Evolutionary conservation across 1,140 invertebrate genomes (phyloP), one percentile per base, ranked within the genome.

Genomic region (Drosophila repletoides): DNA sequence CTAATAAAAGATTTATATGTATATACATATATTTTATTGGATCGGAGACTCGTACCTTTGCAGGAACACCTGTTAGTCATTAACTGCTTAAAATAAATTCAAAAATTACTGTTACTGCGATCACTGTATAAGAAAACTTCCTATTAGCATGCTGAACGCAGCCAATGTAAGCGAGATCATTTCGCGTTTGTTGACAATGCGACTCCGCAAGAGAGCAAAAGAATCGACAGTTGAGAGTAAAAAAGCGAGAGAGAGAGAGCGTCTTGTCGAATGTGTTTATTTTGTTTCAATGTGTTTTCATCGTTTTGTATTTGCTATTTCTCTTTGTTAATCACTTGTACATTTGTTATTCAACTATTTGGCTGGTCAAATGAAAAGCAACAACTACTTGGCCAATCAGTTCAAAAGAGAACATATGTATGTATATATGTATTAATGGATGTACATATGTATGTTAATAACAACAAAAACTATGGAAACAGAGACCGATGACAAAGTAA

Each of bases 161-260:
- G 29, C 45, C 51, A 61, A 59, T 70, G 65, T 70, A 70, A 80
- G 61, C 66, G 61, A 34, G 71, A 76, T 76, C 74, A 41, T 36
- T 71, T 76, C 45, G 72, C 60, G 60, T 73, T 58, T 72, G 75
- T 72, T 75, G 74, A 72, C 74, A 76, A 51, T 53, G 53, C 71
- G 24, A 61, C 6, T 2, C n/a, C 21, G 65, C 10, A 38, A 10
- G 15, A 46, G 12, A 31, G 22, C 14, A 12, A 6, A 17, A 9
- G n/a, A 55, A 24, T 26, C 19, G 24, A 49, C 9, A 21, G 33
- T 6, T 9, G 17, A 24, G 56, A 46, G 28, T 2, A 9, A 40
- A 14, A 19, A 7, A 19, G 4, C 5, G 29, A 19, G 26, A 22
- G n/a, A 26, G 24, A 26, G 24, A 43, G 31, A 10, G 14, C 26